A percentile compares a stretch with the other conserved stretches of the same genome.
These are phyloP conservation scores for Merluccius polli DNA, from an alignment of 2,797 vertebrate genomes.

Conservation along the genomic window DNA sequence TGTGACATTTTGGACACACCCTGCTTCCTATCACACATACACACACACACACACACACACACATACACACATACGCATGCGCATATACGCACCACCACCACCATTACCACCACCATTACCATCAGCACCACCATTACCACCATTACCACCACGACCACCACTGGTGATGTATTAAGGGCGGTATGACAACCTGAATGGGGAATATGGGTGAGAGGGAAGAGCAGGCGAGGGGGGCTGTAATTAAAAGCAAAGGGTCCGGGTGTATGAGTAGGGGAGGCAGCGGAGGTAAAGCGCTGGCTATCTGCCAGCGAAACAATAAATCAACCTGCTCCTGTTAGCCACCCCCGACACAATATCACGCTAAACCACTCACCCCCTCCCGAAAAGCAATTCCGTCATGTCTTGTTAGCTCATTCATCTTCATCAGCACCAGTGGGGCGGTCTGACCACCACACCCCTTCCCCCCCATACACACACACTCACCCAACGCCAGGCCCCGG, in stretches of 20 bases:
- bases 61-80: conserved; percentile 10
- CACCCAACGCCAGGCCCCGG: conserved; percentile 52
- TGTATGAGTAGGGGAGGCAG: conserved; percentile 49
- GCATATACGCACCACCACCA: conserved; percentile 41
- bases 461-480: too few species aligned
- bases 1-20: conserved; percentile 52
- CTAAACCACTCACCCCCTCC: conserved; percentile 48
- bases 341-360: conserved; percentile 54
- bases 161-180: conserved; percentile 49
- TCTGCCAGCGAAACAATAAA: conserved; percentile 64
- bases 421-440: conserved; percentile 69
- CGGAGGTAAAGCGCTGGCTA: conserved; percentile 51
- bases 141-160: conserved; percentile 11
- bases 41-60: conserved; percentile 7
- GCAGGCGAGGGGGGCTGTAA: conserved; percentile 59
- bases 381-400: conserved; percentile 73
- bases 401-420: conserved; percentile 74
- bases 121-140: too few species aligned
- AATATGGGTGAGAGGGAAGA: conserved; percentile 52
- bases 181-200: conserved; percentile 52
- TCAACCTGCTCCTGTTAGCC: conserved; percentile 60
- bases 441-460: conserved; percentile 34
- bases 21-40: neutral
- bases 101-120: too few species aligned
- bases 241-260: conserved; percentile 59